Evolutionary conservation across 2,797 vertebrate genomes (phyloP), one percentile per base, ranked within the genome.

Genomic region (Poeciliopsis turneri): DNA sequence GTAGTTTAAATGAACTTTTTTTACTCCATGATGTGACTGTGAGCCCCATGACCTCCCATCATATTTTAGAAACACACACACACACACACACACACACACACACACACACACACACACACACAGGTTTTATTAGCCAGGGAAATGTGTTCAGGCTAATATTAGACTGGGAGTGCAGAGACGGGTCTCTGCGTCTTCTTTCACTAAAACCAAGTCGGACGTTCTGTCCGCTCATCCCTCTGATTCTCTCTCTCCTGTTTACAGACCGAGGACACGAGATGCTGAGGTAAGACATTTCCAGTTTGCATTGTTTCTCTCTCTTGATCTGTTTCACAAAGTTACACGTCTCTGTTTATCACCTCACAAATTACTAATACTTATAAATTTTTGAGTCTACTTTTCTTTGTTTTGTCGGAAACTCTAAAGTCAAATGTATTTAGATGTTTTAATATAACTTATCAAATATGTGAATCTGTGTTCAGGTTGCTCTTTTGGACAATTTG

Each of bases 81-180:
- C 77, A 80, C 49, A 74, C 76, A 59, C 77, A 72, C 2, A 2
- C 30, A 33, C 30, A 72, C 73, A 72, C 78, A 23, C 77, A 80
- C 51, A 77, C 76, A 81, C 61, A 68, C 79, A 51, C 77, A 79
- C 57, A 76, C 76, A 61, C 77, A 68, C 79, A 23, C 51, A 75
- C 82, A 82, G 8, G 76, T 83, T 85, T 79, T 90, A 91, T 85
- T 90, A 83, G 87, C 87, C 82, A 89, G 82, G 93, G 92, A 96
- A 95, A 93, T 92, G 90, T 94, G 95, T 74, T 80, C 2, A 2
- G 87, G 90, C 96, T 97, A 96, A 96, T 97, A 95, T 96, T 97
- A 97, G 96, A 95, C 87, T 86, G 88, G 70, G 87, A 87, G 84
- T 92, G 84, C 82, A 79, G 92, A 90, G 90, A 82, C 39, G 87